These are phyloP conservation scores for Tragelaphus scriptus DNA, from an alignment of 2,113 vertebrate species.

Conservation along the genomic window DNA sequence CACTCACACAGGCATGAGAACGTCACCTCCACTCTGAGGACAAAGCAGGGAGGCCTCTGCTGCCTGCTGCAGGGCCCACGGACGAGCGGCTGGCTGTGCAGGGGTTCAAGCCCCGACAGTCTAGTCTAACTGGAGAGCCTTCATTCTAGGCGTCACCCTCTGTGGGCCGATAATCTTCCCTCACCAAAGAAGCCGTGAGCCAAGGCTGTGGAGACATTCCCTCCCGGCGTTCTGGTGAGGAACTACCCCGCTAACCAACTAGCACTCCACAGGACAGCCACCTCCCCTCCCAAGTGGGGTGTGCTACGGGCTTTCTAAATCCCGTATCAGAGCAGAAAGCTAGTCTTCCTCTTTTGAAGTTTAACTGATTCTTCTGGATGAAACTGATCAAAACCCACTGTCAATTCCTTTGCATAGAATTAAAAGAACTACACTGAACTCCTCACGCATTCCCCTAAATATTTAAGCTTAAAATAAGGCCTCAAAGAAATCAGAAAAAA, in stretches of 20 bases:
- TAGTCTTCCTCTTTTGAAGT: neutral
- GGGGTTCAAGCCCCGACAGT: neutral
- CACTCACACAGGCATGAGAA: neutral
- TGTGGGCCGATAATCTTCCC: neutral
- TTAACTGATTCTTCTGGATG: neutral
- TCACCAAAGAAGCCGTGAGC: neutral
- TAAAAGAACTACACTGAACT: neutral
- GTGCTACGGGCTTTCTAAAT: neutral
- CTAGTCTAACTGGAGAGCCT: neutral
- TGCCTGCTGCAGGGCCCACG: rapidly evolving
- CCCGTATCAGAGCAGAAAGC: neutral
- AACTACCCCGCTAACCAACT: rapidly evolving
- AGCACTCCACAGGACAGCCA: neutral
- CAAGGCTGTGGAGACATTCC: rapidly evolving
- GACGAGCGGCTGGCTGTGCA: neutral
- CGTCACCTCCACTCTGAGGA: too few relatives aligned
- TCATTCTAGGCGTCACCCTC: neutral
- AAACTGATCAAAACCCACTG: neutral
- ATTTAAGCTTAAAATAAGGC: neutral
- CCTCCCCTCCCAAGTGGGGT: neutral
- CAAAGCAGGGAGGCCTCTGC: neutral
- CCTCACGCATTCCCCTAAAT: rapidly evolving
- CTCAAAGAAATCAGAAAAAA: neutral
- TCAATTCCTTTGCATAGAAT: neutral
- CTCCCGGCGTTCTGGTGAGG: neutral